phyloP scores from a whole-genome alignment of 2,113 vertebrate genomes.

The Planiliza haematocheilus region DNA sequence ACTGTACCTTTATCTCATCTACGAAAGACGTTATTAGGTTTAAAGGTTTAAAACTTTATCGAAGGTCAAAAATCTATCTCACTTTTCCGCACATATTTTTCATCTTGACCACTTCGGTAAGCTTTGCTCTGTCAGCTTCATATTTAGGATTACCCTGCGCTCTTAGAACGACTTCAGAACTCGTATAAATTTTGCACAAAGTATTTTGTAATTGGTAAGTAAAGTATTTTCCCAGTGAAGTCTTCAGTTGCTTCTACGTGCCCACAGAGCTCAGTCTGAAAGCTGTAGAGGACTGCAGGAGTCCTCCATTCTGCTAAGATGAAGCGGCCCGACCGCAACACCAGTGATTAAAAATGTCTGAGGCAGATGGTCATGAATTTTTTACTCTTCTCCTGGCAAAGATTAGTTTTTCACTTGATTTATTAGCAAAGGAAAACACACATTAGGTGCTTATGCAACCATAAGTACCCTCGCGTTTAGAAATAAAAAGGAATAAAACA shows the following conservation, averaged over 20 bases:
- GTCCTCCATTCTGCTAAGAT: conserved; percentile 21
- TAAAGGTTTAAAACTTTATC: no score
- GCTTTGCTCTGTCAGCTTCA: no score
- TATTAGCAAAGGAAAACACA: conserved; percentile 20
- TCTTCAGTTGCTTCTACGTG: neutral
- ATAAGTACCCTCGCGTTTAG: neutral
- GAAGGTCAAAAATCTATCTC: no score
- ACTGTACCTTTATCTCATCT: no score
- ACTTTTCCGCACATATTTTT: no score
- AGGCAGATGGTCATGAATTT: conserved; percentile 59
- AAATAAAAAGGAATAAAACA: neutral
- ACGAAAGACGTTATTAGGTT: no score
- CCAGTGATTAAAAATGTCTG: conserved; percentile 43
- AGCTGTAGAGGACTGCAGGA: neutral
- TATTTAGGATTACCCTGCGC: no score
- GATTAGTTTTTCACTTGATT: conserved; percentile 37
- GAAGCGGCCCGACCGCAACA: conserved; percentile 5
- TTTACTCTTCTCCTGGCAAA: conserved; percentile 30
- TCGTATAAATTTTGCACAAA: no score
- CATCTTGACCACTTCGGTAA: no score
- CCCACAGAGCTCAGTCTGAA: neutral
- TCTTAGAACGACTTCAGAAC: neutral
- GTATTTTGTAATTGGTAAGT: neutral
- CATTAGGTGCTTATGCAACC: conserved; percentile 12
- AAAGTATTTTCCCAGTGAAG: neutral